These are phyloP conservation scores for Orbicella faveolata DNA, from an alignment of 64 coral and sea anemone genomes.

Conservation along the genomic window DNA sequence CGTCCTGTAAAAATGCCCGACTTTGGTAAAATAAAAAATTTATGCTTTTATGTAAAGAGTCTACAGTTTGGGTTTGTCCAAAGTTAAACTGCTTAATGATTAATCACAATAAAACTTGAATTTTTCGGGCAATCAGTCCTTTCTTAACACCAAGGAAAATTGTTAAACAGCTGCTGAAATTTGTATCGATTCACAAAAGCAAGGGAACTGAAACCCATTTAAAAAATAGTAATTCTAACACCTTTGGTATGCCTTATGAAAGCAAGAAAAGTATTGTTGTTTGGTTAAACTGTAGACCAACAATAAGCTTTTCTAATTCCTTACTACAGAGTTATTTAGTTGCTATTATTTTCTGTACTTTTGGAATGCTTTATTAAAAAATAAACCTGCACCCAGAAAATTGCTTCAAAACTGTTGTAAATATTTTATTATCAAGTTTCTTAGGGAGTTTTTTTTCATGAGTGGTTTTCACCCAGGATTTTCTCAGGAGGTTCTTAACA, in stretches of 20 bases:
- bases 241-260: conserved; percentile 9
- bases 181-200: not conserved
- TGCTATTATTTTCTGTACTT: not conserved
- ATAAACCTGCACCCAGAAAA: too few species aligned
- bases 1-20: not conserved
- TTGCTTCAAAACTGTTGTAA: too few species aligned
- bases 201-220: not conserved
- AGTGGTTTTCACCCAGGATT: not conserved
- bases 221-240: not conserved
- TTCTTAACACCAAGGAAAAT: not conserved
- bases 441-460: not conserved
- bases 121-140: not conserved
- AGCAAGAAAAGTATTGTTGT: not conserved
- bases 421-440: too few species aligned
- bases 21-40: not conserved
- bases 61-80: not conserved
- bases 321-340: not conserved
- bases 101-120: not conserved
- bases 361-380: not conserved
- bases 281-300: not conserved
- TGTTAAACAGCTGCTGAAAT: not conserved
- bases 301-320: not conserved
- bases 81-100: conserved; percentile 23
- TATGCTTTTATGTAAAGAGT: not conserved
- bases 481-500: not conserved